phyloP scores from a whole-genome alignment of 2,113 vertebrate species.

The Syngnathoides biaculeatus region DNA sequence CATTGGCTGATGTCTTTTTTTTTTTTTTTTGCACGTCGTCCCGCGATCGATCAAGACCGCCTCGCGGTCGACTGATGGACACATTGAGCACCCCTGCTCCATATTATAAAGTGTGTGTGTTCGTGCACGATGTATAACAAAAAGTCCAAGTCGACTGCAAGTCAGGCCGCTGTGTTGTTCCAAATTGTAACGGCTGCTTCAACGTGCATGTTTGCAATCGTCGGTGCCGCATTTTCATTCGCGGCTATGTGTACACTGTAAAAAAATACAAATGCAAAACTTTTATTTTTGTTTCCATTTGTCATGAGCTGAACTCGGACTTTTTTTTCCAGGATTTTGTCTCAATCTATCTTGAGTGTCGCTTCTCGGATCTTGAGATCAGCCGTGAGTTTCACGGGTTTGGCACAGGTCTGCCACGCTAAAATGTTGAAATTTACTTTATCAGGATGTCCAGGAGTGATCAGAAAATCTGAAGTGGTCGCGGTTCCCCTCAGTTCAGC shows the following conservation, averaged over 20 bases:
- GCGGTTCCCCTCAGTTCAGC: background rate
- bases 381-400: background rate
- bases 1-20: too few species aligned
- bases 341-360: background rate
- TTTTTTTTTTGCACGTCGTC: too few species aligned
- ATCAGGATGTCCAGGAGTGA: too few species aligned
- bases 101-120: too few species aligned
- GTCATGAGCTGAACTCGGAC: too few species aligned
- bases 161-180: slow-evolving; percentile 12
- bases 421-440: too few species aligned
- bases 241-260: background rate
- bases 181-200: slow-evolving; percentile 17
- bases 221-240: background rate
- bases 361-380: background rate
- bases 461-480: background rate
- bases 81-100: too few species aligned
- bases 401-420: too few species aligned
- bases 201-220: slow-evolving; percentile 6
- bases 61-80: too few species aligned
- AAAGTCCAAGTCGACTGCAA: background rate
- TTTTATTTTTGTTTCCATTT: too few species aligned
- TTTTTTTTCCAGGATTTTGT: background rate
- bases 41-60: too few species aligned
- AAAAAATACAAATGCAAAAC: background rate
- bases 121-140: too few species aligned